Base-by-base conservation (phyloP, 2,888 invertebrate genomes). In the Dynastes hyllus region DNA sequence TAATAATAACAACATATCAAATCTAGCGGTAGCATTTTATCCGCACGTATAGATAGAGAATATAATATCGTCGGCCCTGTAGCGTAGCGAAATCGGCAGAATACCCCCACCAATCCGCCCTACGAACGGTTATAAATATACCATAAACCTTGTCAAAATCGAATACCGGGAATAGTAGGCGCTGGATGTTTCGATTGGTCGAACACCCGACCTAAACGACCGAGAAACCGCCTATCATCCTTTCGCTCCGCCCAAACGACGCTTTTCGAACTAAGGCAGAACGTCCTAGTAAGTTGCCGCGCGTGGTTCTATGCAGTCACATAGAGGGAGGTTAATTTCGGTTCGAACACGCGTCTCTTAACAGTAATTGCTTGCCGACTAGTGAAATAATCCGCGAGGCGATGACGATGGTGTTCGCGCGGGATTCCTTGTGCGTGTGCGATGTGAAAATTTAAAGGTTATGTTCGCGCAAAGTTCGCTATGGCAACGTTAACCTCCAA, bases 91-190 rank as follows among this genome's bases (percentile, higher is more conserved):
- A 58, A 40, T 73, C 73, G 58, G 58, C 58, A 9, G 73, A 58
- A 58, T 61, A 27, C 45, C 58, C 70, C 73, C 11, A 37, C 73
- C 58, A 16, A 73, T 58, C 16, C 37, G 40, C 45, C 32, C 40
- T 5, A 37, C 32, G 45, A 16, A 45, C 58, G 40, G 73, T 58
- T 73, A 73, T 73, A 58, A 73, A 88, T 88, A 88, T 87, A 85
- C 86, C 85, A 85, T 86, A 86, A 87, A 86, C 84, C 85, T 84
- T 84, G 86, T 87, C 87, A 87, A 84, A 86, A 83, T 84, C 83
- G 80, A 82, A 81, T 81, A 81, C 83, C 84, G 80, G 45, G 45
- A 45, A 79, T 83, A 83, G 83, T 78, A 22, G 80, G 70, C 63
- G 66, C 71, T 81, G 81, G 83, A 29, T 13, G 55, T 16, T 73